These are phyloP conservation scores for Spongia lamella DNA, from an alignment of 37 sponge, comb jelly and placozoan genomes.

Conservation along the genomic window DNA sequence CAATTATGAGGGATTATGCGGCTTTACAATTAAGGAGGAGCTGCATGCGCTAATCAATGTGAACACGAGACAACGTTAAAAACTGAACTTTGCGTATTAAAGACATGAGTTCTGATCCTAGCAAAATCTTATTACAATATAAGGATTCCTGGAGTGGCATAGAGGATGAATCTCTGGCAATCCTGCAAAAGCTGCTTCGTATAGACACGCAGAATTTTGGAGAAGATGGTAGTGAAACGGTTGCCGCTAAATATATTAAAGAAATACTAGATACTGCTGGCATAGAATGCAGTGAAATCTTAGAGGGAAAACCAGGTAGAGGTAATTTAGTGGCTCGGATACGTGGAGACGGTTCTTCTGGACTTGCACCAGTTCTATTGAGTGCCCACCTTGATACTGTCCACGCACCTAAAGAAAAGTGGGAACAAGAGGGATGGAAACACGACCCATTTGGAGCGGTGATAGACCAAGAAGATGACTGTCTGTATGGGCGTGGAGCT, in stretches of 20 bases:
- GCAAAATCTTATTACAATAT: too few relatives aligned
- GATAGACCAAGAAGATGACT: slow-evolving; percentile 85
- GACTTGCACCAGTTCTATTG: slow-evolving; percentile 56
- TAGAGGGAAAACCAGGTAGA: slow-evolving; percentile 70
- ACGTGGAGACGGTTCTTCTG: slow-evolving; percentile 58
- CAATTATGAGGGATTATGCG: too few relatives aligned
- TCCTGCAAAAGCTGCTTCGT: slow-evolving; percentile 64
- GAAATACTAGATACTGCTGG: slow-evolving; percentile 54
- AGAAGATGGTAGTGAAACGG: slow-evolving; percentile 76
- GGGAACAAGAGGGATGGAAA: slow-evolving; percentile 82
- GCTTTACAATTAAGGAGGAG: too few relatives aligned
- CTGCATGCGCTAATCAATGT: too few relatives aligned
- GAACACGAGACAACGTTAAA: too few relatives aligned
- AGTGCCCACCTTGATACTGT: slow-evolving; percentile 85
- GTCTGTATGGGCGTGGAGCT: slow-evolving; percentile 82
- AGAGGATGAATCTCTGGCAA: slow-evolving; percentile 45
- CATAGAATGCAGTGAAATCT: slow-evolving; percentile 50
- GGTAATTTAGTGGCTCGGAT: slow-evolving; percentile 83
- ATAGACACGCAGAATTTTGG: slow-evolving; percentile 77
- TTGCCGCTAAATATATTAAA: slow-evolving; percentile 53
- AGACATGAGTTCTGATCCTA: too few relatives aligned
- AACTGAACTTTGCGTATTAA: too few relatives aligned
- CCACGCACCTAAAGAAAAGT: slow-evolving; percentile 73
- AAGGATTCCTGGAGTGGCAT: slow-evolving; percentile 36
- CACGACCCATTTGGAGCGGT: slow-evolving; percentile 71